These are phyloP conservation scores for Eidolon helvum DNA, from an alignment of 2,113 vertebrate genomes.

Conservation along the genomic window DNA sequence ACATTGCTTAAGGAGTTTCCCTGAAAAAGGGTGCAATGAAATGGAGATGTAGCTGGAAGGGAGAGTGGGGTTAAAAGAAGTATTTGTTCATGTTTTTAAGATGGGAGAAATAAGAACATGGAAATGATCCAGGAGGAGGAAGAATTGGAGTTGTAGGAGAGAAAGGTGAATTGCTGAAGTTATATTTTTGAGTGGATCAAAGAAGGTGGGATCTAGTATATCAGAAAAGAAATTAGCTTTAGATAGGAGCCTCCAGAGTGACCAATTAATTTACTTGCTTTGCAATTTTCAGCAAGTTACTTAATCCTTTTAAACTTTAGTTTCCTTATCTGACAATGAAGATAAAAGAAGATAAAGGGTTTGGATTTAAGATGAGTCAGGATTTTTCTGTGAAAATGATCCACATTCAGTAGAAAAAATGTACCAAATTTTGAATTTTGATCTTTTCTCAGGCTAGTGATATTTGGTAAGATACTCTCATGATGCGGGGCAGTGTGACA, in stretches of 20 bases:
- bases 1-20: background rate
- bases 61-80: background rate
- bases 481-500: too few species aligned
- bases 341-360: background rate
- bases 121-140: background rate
- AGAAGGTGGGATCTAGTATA: background rate
- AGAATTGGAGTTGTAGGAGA: background rate
- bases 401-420: too few species aligned
- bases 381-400: too few species aligned
- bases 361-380: too few species aligned
- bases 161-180: background rate
- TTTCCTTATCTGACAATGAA: background rate
- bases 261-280: background rate
- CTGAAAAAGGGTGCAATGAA: background rate
- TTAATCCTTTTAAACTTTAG: background rate
- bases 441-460: too few species aligned
- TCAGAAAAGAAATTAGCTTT: background rate
- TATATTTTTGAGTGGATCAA: background rate
- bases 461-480: too few species aligned
- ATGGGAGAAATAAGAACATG: background rate
- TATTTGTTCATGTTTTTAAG: background rate
- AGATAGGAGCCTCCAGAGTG: background rate
- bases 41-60: background rate
- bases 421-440: too few species aligned
- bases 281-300: background rate